Conservation (phyloP, 35 echinoderm and acorn worm species). For the Patiria miniata region DNA sequence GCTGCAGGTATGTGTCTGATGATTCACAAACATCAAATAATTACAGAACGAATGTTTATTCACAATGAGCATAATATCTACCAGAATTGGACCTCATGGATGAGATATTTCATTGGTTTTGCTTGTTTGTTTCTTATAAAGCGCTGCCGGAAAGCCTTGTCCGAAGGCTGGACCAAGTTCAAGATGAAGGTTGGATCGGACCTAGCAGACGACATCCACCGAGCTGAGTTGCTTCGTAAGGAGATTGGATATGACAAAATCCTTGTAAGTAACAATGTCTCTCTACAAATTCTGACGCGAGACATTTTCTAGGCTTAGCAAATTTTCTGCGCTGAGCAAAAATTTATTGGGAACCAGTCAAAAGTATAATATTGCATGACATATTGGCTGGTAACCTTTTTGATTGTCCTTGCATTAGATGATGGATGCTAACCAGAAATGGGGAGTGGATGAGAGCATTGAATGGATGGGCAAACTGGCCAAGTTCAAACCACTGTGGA, state of each 20-base stretch:
- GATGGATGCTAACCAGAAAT: slow-evolving; percentile 94
- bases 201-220: slow-evolving; percentile 84
- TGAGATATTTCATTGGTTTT: neutral
- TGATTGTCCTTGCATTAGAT: slow-evolving; percentile 53
- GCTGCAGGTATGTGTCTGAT: slow-evolving; percentile 48
- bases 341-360: too few relatives aligned
- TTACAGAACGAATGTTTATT: neutral
- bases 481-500: slow-evolving; percentile 95
- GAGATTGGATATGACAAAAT: slow-evolving; percentile 90
- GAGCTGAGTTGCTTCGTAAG: slow-evolving; percentile 68
- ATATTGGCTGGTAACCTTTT: too few relatives aligned
- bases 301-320: too few relatives aligned
- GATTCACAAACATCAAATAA: neutral
- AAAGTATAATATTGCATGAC: too few relatives aligned
- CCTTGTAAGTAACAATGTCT: slow-evolving; percentile 57
- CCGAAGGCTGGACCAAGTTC: slow-evolving; percentile 93
- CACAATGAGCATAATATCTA: neutral
- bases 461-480: slow-evolving; percentile 89
- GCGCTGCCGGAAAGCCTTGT: slow-evolving; percentile 71
- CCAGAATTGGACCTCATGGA: too few relatives aligned
- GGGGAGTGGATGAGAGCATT: slow-evolving; percentile 91
- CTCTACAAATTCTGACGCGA: too few relatives aligned
- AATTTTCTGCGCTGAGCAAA: too few relatives aligned
- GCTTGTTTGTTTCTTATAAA: slow-evolving; percentile 32
- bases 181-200: slow-evolving; percentile 93